phyloP scores from a whole-genome alignment of 64 coral and sea anemone genomes.

The Montipora cactus region DNA sequence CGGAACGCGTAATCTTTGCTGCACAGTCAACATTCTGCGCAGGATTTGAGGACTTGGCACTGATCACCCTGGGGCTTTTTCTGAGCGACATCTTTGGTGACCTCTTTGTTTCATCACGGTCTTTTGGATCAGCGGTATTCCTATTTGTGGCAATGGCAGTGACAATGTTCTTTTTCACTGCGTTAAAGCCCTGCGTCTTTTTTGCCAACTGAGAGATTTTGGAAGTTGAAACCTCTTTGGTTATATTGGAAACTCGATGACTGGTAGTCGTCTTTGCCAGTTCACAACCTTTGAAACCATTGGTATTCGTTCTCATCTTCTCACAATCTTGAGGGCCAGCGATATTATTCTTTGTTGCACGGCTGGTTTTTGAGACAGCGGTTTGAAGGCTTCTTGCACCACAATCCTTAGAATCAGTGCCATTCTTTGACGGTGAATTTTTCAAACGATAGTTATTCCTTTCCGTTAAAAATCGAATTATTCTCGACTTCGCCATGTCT shows the following conservation, averaged over 20 bases:
- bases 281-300: not conserved
- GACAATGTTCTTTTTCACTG: too few relatives aligned
- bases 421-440: not conserved
- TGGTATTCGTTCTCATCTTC: not conserved
- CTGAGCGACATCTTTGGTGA: not conserved
- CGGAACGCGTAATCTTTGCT: not conserved
- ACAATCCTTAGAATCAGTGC: not conserved
- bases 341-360: too few relatives aligned
- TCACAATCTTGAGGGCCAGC: not conserved
- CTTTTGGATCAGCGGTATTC: not conserved
- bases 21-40: not conserved
- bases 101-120: not conserved
- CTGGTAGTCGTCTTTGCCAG: not conserved
- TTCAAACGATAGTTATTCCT: not conserved
- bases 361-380: too few relatives aligned
- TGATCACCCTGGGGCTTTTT: not conserved
- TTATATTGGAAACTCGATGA: not conserved
- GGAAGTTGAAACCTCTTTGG: not conserved
- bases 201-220: not conserved
- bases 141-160: not conserved
- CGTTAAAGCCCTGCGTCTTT: not conserved
- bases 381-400: too few relatives aligned
- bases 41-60: not conserved
- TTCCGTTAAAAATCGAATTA: not conserved
- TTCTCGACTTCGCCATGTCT: not conserved